phyloP scores from a whole-genome alignment of 2,113 vertebrate genomes.

The Amblyopsis rosae region DNA sequence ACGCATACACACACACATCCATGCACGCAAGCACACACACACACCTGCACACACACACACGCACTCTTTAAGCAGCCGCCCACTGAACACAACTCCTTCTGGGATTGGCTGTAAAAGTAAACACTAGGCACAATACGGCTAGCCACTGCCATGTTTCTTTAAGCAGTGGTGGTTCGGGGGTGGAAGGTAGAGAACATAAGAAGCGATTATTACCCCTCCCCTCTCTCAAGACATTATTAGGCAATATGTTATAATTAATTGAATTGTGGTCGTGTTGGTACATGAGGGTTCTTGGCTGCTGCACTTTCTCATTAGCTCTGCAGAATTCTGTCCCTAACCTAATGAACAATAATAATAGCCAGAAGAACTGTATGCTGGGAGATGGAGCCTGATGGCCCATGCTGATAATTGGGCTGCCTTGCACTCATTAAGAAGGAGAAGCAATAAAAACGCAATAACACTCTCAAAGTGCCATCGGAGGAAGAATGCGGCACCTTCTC shows the following conservation, averaged over 20 bases:
- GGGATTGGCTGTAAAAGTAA: conserved; percentile 70
- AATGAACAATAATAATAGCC: conserved; percentile 75
- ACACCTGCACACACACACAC: conserved; percentile 66
- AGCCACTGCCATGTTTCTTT: conserved; percentile 35
- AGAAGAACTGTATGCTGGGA: conserved; percentile 63
- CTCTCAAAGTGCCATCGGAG: conserved; percentile 54
- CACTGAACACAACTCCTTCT: conserved; percentile 49
- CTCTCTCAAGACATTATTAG: conserved; percentile 67
- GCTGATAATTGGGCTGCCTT: conserved; percentile 64
- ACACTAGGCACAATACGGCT: conserved; percentile 39
- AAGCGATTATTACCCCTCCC: conserved; percentile 53
- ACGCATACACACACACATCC: conserved; percentile 26
- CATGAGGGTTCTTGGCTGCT: conserved; percentile 52
- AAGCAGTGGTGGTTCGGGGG: conserved; percentile 9
- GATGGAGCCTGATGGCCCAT: conserved; percentile 57
- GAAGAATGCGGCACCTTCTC: conserved; percentile 60
- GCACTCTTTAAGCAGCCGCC: conserved; percentile 64
- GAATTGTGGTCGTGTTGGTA: conserved; percentile 65
- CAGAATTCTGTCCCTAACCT: conserved; percentile 62
- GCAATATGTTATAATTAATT: conserved; percentile 71
- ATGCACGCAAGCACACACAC: conserved; percentile 64
- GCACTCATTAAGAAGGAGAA: conserved; percentile 64
- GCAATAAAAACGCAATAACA: conserved; percentile 67
- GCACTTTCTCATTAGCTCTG: conserved; percentile 69
- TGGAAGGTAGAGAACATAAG: conserved; percentile 17